Evolutionary conservation across 2,113 vertebrate genomes (phyloP), one percentile per base, ranked within the genome.

Genomic region (Mustela lutreola): DNA sequence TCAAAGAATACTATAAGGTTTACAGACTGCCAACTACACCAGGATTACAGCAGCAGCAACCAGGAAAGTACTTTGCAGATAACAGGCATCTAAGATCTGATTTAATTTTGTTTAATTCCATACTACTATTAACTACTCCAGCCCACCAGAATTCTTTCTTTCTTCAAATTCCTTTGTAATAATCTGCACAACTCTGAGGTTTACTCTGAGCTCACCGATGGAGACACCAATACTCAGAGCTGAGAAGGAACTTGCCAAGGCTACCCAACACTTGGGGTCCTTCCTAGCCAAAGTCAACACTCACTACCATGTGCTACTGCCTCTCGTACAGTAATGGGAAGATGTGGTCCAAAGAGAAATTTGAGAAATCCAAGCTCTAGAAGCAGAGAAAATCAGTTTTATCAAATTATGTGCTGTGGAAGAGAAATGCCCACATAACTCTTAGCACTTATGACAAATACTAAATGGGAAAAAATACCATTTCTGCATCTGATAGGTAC

Each of bases 51-150:
- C 0, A 96, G 62, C 78, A 84, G 92, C 83, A 62, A 96, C 71
- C 42, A 87, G 63, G 42, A 78, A 96, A 94, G 58, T 83, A 60
- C 36, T 71, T 36, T 88, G 90, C 53, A 93, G 76, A 95, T 88
- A 62, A 42, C 16, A 89, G 33, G 45, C 18, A 95, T 58, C 86
- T 92, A 89, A 89, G n/a, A 95, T 28, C 31, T 78, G 71, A 91
- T 39, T 92, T 31, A 78, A 48, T 48, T 78, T 48, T 70, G 16
- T 89, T 39, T 91, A 95, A 96, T 80, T 82, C 31, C 76, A 85
- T 88, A 93, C 92, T 48, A 91, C 26, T 45, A 90, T 95, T 56
- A 95, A 84, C 80, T 71, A 94, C 28, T 94, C 60, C 5, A 97
- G 63, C 14, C 82, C n/a, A 80, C 11, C 28, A 94, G 21, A 53